Evolutionary conservation across 2,113 vertebrate species (phyloP).

Genomic region (Sylvietta virens): DNA sequence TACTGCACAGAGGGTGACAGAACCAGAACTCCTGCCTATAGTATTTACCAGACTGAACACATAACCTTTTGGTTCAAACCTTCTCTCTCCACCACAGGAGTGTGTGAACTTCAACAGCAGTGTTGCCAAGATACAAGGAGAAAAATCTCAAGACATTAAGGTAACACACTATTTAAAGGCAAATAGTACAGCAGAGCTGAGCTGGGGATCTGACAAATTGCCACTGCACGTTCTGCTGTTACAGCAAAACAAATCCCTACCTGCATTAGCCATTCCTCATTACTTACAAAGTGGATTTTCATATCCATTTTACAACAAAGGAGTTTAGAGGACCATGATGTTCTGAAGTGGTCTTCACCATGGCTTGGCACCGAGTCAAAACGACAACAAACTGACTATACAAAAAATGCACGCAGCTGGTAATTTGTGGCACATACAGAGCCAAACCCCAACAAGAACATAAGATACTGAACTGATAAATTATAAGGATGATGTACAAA

Average conservation of each 20-base stretch:
- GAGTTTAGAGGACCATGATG: constrained; percentile 13
- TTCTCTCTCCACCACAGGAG: background rate
- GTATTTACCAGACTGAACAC: background rate
- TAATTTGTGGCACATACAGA: background rate
- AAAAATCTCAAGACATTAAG: constrained; percentile 33
- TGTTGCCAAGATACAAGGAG: constrained; percentile 50
- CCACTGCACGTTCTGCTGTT: constrained; percentile 29
- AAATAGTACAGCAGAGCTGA: constrained; percentile 3
- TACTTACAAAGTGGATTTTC: constrained; percentile 42
- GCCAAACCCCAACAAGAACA: constrained; percentile 5
- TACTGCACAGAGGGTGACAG: background rate
- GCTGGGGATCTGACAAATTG: constrained; percentile 16
- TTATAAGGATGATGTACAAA: background rate
- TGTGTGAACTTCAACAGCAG: background rate
- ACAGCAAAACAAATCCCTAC: constrained; percentile 54
- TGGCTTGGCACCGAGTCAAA: background rate
- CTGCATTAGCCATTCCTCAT: constrained; percentile 32
- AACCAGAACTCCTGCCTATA: background rate
- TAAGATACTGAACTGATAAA: constrained; percentile 22
- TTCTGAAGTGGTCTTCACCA: constrained; percentile 40
- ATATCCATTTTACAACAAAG: constrained; percentile 40
- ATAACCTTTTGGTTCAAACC: background rate
- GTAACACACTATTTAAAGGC: constrained; percentile 25
- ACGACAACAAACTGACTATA: background rate
- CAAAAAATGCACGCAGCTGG: background rate